Conservation (phyloP, 2,113 vertebrate species). For the Cololabis saira region DNA sequence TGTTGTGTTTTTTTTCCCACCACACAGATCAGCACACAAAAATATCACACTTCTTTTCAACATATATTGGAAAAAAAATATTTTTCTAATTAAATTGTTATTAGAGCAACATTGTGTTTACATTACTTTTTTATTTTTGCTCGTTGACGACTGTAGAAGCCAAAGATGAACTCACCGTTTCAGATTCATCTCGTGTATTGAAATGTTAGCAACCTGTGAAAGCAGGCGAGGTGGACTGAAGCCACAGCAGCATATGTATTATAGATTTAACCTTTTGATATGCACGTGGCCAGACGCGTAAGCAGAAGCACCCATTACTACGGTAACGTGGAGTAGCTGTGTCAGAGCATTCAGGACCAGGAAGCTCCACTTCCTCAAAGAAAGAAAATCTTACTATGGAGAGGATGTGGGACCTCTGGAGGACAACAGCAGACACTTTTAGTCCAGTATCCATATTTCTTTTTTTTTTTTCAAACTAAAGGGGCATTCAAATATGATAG, state of each 20-base stretch:
- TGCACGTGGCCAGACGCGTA: not conserved
- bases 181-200: constrained; percentile 37
- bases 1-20: too few relatives aligned
- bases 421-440: constrained; percentile 14
- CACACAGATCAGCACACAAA: too few relatives aligned
- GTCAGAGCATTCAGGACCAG: not conserved
- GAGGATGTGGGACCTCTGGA: constrained; percentile 20
- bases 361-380: not conserved
- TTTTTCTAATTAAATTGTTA: constrained; percentile 57
- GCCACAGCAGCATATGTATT: constrained; percentile 13
- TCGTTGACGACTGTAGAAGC: constrained; percentile 31
- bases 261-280: constrained; percentile 26
- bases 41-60: constrained; percentile 22
- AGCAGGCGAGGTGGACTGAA: constrained; percentile 11
- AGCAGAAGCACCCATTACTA: constrained; percentile 4
- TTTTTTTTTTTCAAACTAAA: not conserved
- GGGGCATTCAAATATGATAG: not conserved
- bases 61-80: constrained; percentile 7
- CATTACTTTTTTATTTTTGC: constrained; percentile 27
- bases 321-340: not conserved
- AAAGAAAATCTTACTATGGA: not conserved
- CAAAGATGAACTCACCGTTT: constrained; percentile 60
- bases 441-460: not conserved
- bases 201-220: constrained; percentile 41
- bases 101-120: constrained; percentile 39